Percentiles rank a stretch among this genome's conserved stretches.
phyloP scores from a whole-genome alignment of 2,888 invertebrate genomes.

The Meghimatium bilineatum region DNA sequence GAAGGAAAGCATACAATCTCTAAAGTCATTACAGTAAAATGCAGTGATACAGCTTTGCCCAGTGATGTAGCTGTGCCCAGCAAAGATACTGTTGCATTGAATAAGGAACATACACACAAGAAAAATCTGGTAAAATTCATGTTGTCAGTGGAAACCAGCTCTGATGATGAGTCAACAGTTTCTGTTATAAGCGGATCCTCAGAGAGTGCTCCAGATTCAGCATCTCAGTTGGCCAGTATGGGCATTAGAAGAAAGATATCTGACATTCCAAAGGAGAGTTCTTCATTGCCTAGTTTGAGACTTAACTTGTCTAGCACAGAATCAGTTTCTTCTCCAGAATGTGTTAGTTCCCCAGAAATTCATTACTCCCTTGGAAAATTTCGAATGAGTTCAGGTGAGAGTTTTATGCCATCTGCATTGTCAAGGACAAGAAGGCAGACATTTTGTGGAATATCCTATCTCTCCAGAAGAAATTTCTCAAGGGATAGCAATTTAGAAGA shows the following conservation, averaged over 20 bases:
- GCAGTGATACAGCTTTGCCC: not conserved
- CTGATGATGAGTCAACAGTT: conserved; percentile 32
- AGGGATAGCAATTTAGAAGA: conserved; percentile 49
- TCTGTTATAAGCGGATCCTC: not conserved
- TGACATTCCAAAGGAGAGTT: conserved; percentile 33
- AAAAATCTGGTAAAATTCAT: conserved; percentile 42
- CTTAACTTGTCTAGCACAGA: conserved; percentile 32
- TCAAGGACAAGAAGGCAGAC: conserved; percentile 37
- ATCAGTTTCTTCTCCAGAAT: conserved; percentile 36
- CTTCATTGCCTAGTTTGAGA: conserved; percentile 32
- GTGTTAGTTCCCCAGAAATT: conserved; percentile 45
- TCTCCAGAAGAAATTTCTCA: conserved; percentile 43
- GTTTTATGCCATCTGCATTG: conserved; percentile 50
- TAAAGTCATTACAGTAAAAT: not conserved
- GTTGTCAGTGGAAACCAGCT: conserved; percentile 36
- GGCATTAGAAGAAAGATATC: not conserved
- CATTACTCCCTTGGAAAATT: conserved; percentile 25
- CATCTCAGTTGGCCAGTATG: not conserved
- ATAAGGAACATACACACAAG: not conserved
- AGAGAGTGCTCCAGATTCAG: not conserved
- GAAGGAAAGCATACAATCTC: not conserved
- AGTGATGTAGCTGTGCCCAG: not conserved
- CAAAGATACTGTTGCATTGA: not conserved
- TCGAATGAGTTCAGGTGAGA: conserved; percentile 38
- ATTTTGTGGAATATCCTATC: conserved; percentile 34